A percentile compares a stretch with the other conserved stretches of the same genome.
Conservation (phyloP, 2,888 invertebrate genomes). For the Caenorhabditis sp. region DNA sequence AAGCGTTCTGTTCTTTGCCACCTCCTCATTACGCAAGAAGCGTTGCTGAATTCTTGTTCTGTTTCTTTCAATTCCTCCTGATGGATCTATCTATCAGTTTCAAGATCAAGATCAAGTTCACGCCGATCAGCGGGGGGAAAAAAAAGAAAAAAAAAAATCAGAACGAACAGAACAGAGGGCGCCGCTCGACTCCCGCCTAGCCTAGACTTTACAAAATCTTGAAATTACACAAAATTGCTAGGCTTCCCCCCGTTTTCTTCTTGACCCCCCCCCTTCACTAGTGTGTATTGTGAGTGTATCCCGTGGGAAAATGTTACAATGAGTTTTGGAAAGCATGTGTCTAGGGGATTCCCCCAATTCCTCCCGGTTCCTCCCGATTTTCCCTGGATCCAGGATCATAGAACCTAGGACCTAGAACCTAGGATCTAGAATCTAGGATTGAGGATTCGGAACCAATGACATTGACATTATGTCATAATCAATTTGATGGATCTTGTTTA, state of each 20-base stretch:
- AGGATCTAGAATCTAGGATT: not conserved
- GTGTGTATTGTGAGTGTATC: conserved; percentile 54
- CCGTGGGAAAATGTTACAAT: conserved; percentile 61
- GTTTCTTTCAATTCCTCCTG: too few species aligned
- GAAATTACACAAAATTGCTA: conserved; percentile 56
- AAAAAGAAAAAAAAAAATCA: too few species aligned
- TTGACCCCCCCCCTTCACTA: conserved; percentile 27
- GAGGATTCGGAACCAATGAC: not conserved
- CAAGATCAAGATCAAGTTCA: too few species aligned
- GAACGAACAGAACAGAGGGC: too few species aligned
- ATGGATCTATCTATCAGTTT: too few species aligned
- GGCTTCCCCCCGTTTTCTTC: conserved; percentile 24
- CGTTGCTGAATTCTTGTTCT: conserved; percentile 11
- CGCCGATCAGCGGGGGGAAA: too few species aligned
- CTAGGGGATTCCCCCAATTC: conserved; percentile 35
- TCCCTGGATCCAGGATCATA: too few species aligned
- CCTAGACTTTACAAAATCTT: conserved; percentile 64
- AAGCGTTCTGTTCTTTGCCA: conserved; percentile 29
- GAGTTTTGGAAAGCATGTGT: conserved; percentile 32
- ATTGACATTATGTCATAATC: not conserved
- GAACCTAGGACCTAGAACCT: too few species aligned
- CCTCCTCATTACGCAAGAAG: conserved; percentile 1
- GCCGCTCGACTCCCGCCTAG: not conserved
- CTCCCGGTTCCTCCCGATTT: too few species aligned
- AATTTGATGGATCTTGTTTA: conserved; percentile 16